A percentile compares a stretch with the other conserved stretches of the same genome.
Conservation (phyloP, 2,113 vertebrate species). For the Vicugna pacos region DNA sequence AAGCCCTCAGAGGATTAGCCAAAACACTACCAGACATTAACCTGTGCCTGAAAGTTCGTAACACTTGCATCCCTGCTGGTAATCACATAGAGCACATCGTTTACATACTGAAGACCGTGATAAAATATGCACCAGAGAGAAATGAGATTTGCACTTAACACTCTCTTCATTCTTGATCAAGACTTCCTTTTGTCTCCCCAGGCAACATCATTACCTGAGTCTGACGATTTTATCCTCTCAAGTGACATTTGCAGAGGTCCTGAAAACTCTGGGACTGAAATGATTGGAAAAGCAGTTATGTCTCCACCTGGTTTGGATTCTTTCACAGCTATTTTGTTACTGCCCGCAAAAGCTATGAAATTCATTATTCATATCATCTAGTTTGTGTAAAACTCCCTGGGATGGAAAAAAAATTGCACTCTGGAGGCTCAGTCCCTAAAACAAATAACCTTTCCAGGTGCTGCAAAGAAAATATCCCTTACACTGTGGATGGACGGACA, state of each 20-base stretch:
- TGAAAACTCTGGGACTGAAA: background rate
- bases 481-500: background rate
- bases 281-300: background rate
- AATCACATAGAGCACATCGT: background rate
- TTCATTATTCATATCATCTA: constrained; percentile 32
- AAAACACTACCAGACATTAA: background rate
- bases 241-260: background rate
- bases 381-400: background rate
- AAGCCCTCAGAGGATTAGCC: background rate
- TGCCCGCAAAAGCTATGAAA: constrained; percentile 47
- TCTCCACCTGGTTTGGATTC: background rate
- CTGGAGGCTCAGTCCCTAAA: constrained; percentile 2
- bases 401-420: constrained; percentile 11
- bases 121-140: background rate
- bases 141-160: background rate
- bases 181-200: background rate
- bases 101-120: background rate
- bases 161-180: background rate
- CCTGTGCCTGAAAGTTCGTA: background rate
- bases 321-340: constrained; percentile 22
- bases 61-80: background rate
- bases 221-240: background rate
- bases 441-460: constrained; percentile 17
- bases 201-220: background rate
- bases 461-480: constrained; percentile 46